These are phyloP conservation scores for Metalampra italica DNA, from an alignment of 2,888 invertebrate genomes.

Conservation along the genomic window DNA sequence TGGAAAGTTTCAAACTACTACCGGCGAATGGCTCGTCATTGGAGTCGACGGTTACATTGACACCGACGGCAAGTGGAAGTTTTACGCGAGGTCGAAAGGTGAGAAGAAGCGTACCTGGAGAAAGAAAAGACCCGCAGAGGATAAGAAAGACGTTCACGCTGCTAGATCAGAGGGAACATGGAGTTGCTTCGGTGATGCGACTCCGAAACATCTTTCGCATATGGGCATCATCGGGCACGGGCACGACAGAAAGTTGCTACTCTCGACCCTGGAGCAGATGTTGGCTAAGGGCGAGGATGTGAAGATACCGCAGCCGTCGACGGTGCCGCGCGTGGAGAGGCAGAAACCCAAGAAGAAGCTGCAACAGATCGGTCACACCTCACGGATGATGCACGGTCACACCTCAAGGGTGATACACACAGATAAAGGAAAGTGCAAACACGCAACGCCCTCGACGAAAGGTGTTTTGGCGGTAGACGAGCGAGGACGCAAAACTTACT, in stretches of 20 bases:
- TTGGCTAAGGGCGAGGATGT: constrained; percentile 48
- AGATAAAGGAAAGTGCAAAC: constrained; percentile 36
- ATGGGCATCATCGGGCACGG: constrained; percentile 68
- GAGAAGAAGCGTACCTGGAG: constrained; percentile 15
- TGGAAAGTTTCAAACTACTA: constrained; percentile 55
- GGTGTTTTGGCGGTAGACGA: constrained; percentile 52
- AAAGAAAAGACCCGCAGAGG: neutral
- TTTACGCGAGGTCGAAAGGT: constrained; percentile 34
- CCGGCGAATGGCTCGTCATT: constrained; percentile 51
- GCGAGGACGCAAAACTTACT: constrained; percentile 54
- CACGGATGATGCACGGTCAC: neutral
- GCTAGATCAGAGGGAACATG: constrained; percentile 39
- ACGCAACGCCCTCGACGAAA: constrained; percentile 49
- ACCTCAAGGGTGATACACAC: neutral
- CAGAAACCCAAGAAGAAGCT: constrained; percentile 10
- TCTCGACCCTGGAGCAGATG: constrained; percentile 43
- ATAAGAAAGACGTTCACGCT: constrained; percentile 12
- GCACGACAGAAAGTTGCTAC: constrained; percentile 51
- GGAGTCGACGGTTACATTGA: constrained; percentile 66
- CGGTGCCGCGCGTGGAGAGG: constrained; percentile 27
- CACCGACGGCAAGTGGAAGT: constrained; percentile 48
- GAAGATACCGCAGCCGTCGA: constrained; percentile 40
- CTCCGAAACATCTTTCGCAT: constrained; percentile 47
- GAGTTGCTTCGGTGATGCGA: constrained; percentile 63
- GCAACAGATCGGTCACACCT: neutral